These are phyloP conservation scores for Ispidina picta DNA, from an alignment of 2,797 vertebrate species.

Conservation along the genomic window DNA sequence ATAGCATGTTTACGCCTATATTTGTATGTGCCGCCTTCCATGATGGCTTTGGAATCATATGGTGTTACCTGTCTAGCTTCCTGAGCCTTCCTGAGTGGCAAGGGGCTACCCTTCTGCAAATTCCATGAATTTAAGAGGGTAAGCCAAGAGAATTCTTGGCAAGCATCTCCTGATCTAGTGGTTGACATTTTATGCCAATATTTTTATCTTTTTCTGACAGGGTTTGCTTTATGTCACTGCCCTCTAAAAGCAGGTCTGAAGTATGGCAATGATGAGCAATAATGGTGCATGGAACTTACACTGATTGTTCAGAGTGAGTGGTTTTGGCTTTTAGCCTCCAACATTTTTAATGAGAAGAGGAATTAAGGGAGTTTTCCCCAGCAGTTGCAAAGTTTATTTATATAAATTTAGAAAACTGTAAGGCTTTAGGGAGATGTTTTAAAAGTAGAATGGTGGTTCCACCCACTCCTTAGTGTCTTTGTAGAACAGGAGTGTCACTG, in stretches of 20 bases:
- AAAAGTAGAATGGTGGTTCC: background rate
- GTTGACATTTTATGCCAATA: background rate
- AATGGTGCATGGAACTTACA: background rate
- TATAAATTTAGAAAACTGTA: background rate
- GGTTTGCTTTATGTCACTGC: background rate
- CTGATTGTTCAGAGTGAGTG: background rate
- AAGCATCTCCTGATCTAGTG: background rate
- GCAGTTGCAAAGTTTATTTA: background rate
- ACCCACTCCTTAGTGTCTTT: fast-evolving
- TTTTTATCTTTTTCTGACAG: background rate
- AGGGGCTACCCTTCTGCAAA: background rate
- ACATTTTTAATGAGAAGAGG: background rate
- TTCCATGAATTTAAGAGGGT: background rate
- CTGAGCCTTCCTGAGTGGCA: background rate
- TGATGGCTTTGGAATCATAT: background rate
- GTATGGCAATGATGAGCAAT: background rate
- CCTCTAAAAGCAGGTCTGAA: background rate
- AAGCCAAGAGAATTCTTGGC: background rate
- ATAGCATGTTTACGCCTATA: background rate
- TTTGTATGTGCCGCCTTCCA: background rate
- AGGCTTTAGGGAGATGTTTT: background rate
- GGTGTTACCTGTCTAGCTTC: background rate
- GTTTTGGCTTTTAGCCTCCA: background rate
- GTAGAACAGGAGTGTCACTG: background rate
- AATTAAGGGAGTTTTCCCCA: fast-evolving